Conservation (phyloP, 1,140 invertebrate genomes). For the Neodiprion lecontei region DNA sequence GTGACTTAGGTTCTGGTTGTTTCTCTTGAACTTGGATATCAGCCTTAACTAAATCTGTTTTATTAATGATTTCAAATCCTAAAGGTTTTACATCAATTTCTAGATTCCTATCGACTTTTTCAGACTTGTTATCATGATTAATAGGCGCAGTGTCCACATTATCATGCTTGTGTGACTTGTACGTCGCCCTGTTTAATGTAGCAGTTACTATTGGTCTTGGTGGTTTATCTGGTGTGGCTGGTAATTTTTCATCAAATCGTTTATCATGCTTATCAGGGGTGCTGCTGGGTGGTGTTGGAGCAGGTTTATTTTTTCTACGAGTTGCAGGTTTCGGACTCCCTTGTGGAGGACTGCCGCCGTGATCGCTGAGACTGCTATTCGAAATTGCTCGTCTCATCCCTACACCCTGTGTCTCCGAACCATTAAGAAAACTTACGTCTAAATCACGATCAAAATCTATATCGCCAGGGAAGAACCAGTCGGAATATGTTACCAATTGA, state of each 20-base stretch:
- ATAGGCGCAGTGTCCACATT: constrained; percentile 39
- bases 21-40: constrained; percentile 16
- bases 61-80: constrained; percentile 25
- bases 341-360: constrained; percentile 70
- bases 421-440: constrained; percentile 51
- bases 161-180: constrained; percentile 51
- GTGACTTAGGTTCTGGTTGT: background rate
- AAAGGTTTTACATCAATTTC: constrained; percentile 30
- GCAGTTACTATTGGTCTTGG: constrained; percentile 59
- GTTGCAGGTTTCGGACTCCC: constrained; percentile 76
- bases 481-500: constrained; percentile 83
- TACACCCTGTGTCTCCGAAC: constrained; percentile 40
- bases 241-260: constrained; percentile 49
- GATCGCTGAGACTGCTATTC: constrained; percentile 70
- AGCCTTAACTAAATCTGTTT: constrained; percentile 20
- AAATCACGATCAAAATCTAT: constrained; percentile 63
- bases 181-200: constrained; percentile 49
- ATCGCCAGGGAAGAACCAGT: constrained; percentile 87
- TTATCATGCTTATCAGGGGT: constrained; percentile 55
- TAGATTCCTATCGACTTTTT: constrained; percentile 26
- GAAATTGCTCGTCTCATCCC: constrained; percentile 71
- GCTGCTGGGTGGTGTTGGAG: constrained; percentile 69
- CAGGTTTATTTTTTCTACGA: constrained; percentile 74
- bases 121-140: constrained; percentile 26
- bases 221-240: constrained; percentile 66